Evolutionary conservation across 2,888 invertebrate species (phyloP), one percentile per base, ranked within the genome.

Genomic region (Thecocarcelia acutangulata): DNA sequence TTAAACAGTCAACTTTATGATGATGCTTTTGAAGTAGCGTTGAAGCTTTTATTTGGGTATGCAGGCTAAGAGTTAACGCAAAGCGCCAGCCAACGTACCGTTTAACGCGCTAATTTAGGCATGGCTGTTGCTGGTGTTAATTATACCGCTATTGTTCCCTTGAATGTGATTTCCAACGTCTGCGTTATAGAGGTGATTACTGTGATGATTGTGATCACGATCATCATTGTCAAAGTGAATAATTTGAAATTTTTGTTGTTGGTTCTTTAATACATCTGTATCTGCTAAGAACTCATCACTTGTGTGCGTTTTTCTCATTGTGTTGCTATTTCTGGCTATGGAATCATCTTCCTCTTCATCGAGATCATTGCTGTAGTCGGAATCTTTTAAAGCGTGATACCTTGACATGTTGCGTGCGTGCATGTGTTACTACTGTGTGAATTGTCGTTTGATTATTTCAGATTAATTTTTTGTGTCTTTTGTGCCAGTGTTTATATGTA

Each of bases 311-410:
- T 63, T 19, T 68, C 70, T 24, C 3, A 12, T 50, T 50, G 66
- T n/a, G 1, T 9, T 72, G 3, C 21, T 9, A 11, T 37, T 37
- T 79, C 72, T 12, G 33, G 61, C 37, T 54, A 50, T 28, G 69
- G 59, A 24, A 75, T 84, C 40, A 73, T 24, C 3, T 24, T 79
- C 83, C 83, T 84, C 64, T 40, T 85, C 85, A 68, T 84, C 85
- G 63, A 17, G 3, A 42, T 87, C 85, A 64, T 84, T 83, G n/a
- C 48, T 37, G 19, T 6, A 58, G 44, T 80, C 74, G 40, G 13
- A 81, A 72, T 83, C 86, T 85, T 85, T 85, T 70, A 88, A 86
- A 73, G 85, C 86, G 42, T 87, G 87, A 86, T 88, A 88, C 84
- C 87, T 87, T 84, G 88, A 85, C 88, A 88, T 88, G 80, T 86